Conservation (phyloP, 2,797 vertebrate species). For the Allobates femoralis region DNA sequence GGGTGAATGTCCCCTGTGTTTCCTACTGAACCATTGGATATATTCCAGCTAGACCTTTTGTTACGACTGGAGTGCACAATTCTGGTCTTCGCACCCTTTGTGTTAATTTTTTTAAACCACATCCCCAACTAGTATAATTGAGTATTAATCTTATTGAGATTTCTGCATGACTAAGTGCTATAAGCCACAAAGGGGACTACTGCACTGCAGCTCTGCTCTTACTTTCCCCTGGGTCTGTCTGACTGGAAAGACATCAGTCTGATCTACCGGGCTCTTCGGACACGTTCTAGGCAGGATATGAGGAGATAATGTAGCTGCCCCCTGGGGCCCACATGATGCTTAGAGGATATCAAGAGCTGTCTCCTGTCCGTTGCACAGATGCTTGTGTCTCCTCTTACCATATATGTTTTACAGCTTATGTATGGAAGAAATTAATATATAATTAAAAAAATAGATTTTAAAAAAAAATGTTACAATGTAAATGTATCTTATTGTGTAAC, state of each 20-base stretch:
- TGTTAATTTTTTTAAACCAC: background rate
- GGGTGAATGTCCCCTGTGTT: no score
- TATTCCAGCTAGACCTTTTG: no score
- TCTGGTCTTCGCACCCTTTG: no score
- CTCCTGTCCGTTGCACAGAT: background rate
- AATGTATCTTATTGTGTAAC: slow-evolving; percentile 6
- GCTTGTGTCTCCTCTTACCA: slow-evolving; percentile 31
- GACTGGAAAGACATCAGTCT: slow-evolving; percentile 53
- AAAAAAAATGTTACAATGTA: no score
- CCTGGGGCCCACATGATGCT: slow-evolving; percentile 48
- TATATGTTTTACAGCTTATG: background rate
- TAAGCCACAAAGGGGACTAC: background rate
- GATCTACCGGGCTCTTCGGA: slow-evolving; percentile 4
- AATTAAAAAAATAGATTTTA: no score
- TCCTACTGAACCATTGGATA: no score
- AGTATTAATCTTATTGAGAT: background rate
- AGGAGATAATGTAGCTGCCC: slow-evolving; percentile 50
- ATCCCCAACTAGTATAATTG: background rate
- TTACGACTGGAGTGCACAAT: no score
- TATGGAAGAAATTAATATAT: no score
- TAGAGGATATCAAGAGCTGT: slow-evolving; percentile 43
- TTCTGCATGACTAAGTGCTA: background rate
- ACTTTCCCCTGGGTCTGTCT: slow-evolving; percentile 42
- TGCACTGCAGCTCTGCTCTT: slow-evolving; percentile 17
- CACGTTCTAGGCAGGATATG: slow-evolving; percentile 53